Conservation (phyloP, 2,797 vertebrate genomes). For the Erpetoichthys calabaricus region DNA sequence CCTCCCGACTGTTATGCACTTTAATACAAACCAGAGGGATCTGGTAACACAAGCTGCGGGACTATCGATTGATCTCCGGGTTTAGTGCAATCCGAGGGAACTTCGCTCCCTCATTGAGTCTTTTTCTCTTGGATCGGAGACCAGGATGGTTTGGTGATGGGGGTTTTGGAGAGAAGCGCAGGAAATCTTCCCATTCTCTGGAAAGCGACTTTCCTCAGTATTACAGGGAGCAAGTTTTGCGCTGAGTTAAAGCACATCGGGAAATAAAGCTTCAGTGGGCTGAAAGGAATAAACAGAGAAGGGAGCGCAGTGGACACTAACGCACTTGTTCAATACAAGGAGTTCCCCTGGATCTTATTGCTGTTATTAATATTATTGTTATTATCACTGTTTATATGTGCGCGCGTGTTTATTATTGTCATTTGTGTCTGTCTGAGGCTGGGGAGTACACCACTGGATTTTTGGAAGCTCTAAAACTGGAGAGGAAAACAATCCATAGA, state of each 20-base stretch:
- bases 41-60: slow-evolving; percentile 21
- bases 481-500: slow-evolving; percentile 7
- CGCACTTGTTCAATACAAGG: slow-evolving; percentile 7
- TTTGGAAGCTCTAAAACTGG: slow-evolving; percentile 13
- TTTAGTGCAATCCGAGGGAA: slow-evolving; percentile 13
- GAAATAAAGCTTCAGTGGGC: slow-evolving; percentile 21
- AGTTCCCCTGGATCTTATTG: slow-evolving; percentile 24
- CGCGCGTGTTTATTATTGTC: no score
- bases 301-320: slow-evolving; percentile 9
- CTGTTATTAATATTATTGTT: slow-evolving; percentile 10
- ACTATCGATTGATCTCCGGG: slow-evolving; percentile 22
- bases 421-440: slow-evolving; percentile 20
- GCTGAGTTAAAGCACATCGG: slow-evolving; percentile 17
- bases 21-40: slow-evolving; percentile 23
- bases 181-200: slow-evolving; percentile 25
- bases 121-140: slow-evolving; percentile 13
- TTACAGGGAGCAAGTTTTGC: slow-evolving; percentile 24
- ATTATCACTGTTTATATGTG: no score
- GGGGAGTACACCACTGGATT: slow-evolving; percentile 22
- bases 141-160: slow-evolving; percentile 38
- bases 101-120: slow-evolving; percentile 15
- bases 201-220: slow-evolving; percentile 19
- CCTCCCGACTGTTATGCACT: slow-evolving; percentile 23
- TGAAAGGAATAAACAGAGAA: slow-evolving; percentile 20
- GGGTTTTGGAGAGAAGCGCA: slow-evolving; percentile 37